Evolutionary conservation across 2,113 vertebrate species (phyloP).

Genomic region (Chaetura pelagica): DNA sequence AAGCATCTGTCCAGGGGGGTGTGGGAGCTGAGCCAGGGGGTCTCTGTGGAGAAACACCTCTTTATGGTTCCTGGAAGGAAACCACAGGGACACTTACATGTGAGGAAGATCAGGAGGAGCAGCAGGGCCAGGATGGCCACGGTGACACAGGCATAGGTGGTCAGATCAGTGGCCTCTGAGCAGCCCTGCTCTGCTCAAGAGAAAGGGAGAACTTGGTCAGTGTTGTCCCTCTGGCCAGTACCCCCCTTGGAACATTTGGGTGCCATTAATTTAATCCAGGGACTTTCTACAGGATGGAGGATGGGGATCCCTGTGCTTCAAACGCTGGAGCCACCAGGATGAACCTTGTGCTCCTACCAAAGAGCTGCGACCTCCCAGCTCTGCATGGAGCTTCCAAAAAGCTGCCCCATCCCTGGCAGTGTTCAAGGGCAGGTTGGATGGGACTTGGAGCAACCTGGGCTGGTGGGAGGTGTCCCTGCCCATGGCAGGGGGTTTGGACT

Average conservation of each 20-base stretch:
- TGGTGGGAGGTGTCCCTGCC: too few species aligned
- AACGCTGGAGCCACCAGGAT: neutral
- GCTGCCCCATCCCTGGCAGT: too few species aligned
- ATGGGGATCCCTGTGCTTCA: neutral
- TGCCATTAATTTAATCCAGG: neutral
- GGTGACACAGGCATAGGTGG: accelerated
- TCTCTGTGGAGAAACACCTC: neutral
- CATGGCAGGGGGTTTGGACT: too few species aligned
- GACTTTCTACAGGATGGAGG: accelerated
- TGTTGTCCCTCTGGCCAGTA: neutral
- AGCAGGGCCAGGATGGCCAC: accelerated
- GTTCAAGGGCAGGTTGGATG: too few species aligned
- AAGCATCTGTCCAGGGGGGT: neutral
- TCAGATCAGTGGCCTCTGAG: neutral
- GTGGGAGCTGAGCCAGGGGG: neutral
- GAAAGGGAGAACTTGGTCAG: neutral
- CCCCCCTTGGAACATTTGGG: neutral
- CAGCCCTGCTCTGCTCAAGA: neutral
- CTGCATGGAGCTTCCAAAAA: neutral
- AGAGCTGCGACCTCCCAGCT: neutral
- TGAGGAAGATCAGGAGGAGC: accelerated
- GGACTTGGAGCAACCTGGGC: too few species aligned
- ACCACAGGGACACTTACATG: neutral
- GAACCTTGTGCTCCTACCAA: neutral
- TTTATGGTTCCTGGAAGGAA: neutral